Evolutionary conservation across 2,113 vertebrate genomes (phyloP).

Genomic region (Herpailurus yagouaroundi): DNA sequence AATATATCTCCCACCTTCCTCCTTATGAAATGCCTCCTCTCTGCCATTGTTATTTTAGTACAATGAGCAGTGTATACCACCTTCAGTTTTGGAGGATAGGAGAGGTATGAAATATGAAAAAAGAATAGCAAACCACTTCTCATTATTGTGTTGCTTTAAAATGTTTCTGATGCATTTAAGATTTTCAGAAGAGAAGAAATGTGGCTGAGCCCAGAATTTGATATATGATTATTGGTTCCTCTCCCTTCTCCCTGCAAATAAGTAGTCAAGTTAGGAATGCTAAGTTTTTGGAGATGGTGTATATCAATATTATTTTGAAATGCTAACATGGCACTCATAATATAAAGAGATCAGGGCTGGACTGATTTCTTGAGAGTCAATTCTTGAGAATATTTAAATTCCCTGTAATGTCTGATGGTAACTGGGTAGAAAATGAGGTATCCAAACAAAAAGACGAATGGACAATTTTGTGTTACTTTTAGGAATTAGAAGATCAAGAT

Average conservation of each 20-base stretch:
- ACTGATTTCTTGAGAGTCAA: background rate
- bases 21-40: background rate
- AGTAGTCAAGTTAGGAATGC: background rate
- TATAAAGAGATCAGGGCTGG: background rate
- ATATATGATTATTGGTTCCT: background rate
- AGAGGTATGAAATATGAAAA: background rate
- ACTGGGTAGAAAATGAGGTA: background rate
- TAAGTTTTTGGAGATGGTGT: background rate
- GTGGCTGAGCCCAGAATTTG: background rate
- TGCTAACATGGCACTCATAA: background rate
- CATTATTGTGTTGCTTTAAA: background rate
- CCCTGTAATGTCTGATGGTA: background rate
- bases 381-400: background rate
- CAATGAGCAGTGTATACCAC: background rate
- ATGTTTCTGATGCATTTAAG: background rate
- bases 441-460: background rate
- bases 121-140: background rate
- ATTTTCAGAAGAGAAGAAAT: background rate
- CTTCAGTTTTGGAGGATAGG: background rate
- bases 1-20: background rate
- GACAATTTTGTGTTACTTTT: background rate
- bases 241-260: background rate
- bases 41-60: background rate
- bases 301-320: background rate
- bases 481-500: background rate